Percentiles rank a stretch among this genome's conserved stretches.
These are phyloP conservation scores for cattle (Bos taurus) DNA, from an alignment of 2,113 vertebrate genomes.

Conservation along the genomic window ARS-UCD2.0 NC_037343.1:57153501-57154000, in stretches of 20 bases:
- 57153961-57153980: not conserved
- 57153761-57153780: not conserved
- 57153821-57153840: not conserved
- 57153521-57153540: not conserved
- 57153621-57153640: not conserved
- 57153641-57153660: not conserved
- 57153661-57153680: not conserved
- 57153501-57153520: not conserved
- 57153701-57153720: not conserved
- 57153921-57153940: not conserved
- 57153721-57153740: not conserved
- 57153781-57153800: not conserved
- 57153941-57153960: not conserved
- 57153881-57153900: not conserved
- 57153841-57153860: not conserved
- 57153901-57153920: fast-evolving
- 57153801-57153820: not conserved
- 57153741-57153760: not conserved
- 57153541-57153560: not conserved
- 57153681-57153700: not conserved
- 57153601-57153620: not conserved
- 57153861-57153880: too few species aligned
- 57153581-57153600: fast-evolving
- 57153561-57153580: not conserved
- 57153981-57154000: not conserved